These are phyloP conservation scores for Somateria mollissima DNA, from an alignment of 2,797 vertebrate genomes.

Conservation along the genomic window DNA sequence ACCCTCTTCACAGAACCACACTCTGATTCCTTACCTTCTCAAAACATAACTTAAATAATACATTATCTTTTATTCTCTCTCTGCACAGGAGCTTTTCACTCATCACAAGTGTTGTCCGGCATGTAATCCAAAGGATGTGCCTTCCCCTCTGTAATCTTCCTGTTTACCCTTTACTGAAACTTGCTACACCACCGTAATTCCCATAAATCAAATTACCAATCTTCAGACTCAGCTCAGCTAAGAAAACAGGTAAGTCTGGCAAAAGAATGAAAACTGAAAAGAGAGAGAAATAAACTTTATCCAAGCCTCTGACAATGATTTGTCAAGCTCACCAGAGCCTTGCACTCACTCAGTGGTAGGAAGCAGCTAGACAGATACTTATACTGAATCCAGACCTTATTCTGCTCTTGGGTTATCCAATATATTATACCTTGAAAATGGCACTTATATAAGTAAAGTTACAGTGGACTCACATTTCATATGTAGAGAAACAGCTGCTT, in stretches of 20 bases:
- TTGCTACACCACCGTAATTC: not conserved
- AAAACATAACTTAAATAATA: not conserved
- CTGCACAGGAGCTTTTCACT: not conserved
- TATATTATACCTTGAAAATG: slow-evolving; percentile 55
- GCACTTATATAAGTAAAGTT: slow-evolving; percentile 26
- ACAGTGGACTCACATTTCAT: slow-evolving; percentile 64
- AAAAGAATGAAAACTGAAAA: slow-evolving; percentile 35
- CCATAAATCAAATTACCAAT: not conserved
- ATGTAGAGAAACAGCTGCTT: slow-evolving; percentile 60
- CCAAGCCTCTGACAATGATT: slow-evolving; percentile 44
- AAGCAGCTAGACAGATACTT: slow-evolving; percentile 42
- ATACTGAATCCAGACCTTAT: slow-evolving; percentile 36
- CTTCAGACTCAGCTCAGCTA: not conserved
- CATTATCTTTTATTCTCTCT: not conserved
- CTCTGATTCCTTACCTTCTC: not conserved
- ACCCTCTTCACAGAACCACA: not conserved
- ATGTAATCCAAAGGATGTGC: not conserved
- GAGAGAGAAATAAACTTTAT: slow-evolving; percentile 48
- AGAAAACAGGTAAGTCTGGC: slow-evolving; percentile 25
- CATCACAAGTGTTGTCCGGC: not conserved
- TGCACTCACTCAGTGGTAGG: slow-evolving; percentile 34
- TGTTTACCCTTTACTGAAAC: not conserved
- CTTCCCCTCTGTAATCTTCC: not conserved
- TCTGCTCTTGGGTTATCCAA: slow-evolving; percentile 42
- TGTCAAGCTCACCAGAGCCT: slow-evolving; percentile 46